Base-by-base conservation (phyloP, 2,113 vertebrate species). In the Zosterops japonicus region DNA sequence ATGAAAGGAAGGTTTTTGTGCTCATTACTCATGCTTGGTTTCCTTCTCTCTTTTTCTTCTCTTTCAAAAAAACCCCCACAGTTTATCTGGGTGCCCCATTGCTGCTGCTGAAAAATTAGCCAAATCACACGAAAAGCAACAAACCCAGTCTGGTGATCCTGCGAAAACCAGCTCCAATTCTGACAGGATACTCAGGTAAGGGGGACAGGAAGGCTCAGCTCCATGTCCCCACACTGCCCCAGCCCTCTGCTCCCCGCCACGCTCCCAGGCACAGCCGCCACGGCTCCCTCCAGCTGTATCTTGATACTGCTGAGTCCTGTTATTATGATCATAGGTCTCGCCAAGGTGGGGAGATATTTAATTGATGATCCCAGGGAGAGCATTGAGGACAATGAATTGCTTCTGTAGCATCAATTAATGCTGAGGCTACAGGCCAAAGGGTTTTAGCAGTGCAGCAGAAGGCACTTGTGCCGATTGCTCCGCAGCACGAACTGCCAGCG, bases 31-130 rank as follows among this genome's bases (percentile, higher is more conserved):
- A 68, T 2, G 6, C n/a, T 93, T 76, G 8, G 4, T 67, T 94
- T 91, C 25, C 21, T 71, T 85, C 41, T 94, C 35, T 94, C 33
- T 85, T 49, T 63, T 68, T 28, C 13, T 29, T 20, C 33, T 44
- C 15, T n/a, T 67, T 28, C 8, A 49, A 87, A 94, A 80, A 53
- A 70, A 67, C 3, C 13, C 8, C 13, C 41, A 64, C 96, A 99
- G 99, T 97, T 98, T 99, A 93, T 99, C 99, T 81, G 99, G 99
- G 91, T 99, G 99, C 92, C 99, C 99, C 94, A 99, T 99, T 70
- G 99, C 99, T 90, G 99, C 99, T 85, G 99, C 99, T 60, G 99
- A 99, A 96, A 99, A 99, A 97, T 98, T 99, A 96, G 98, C 99
- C 97, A 99, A 99, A 98, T 97, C 98, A 46, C 99, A 99, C 0